Base-by-base conservation (phyloP, 2,888 invertebrate species). In the Torymus texanus region DNA sequence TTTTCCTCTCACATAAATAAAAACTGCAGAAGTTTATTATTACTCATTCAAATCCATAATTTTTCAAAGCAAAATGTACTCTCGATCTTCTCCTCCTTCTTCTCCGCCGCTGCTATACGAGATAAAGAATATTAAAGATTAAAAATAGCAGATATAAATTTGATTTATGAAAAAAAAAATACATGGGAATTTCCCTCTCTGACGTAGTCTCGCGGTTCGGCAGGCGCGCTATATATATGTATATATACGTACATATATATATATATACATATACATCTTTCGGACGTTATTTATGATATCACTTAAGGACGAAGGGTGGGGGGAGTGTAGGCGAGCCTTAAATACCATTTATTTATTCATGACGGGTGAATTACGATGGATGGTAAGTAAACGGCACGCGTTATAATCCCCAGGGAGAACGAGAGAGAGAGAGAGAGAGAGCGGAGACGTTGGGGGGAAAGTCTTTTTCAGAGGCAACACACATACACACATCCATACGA, bases 291-390 rank as follows among this genome's bases (percentile, higher is more conserved):
- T 79, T 70, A 74, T 70, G 74, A 65, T 59, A 74, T 79, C 70
- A 74, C 63, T 79, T 79, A 74, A 53, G 73, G 13, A 50, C 11
- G 62, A 67, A 24, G 16, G 61, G 1, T 21, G 51, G 16, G 41
- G 41, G 10, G 41, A 8, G 41, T 1, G 41, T 8, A 41, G 5
- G 8, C 41, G 41, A 41, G 8, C 41, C 63, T 74, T 79, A 61
- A 74, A 79, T 79, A 74, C 56, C 78, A 59, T 74, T 79, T 74
- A 74, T 62, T 79, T 74, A 79, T 79, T 77, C 68, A 79, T 74
- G 74, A 66, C 72, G 72, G 63, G 62, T 79, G 70, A 74, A 79
- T 79, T 74, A 79, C 74, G 78, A 74, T 74, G 58, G 68, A 63
- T 74, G 74, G 78, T 68, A 73, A 70, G 78, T 68, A 73, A 70